phyloP scores from a whole-genome alignment of 2,888 invertebrate genomes.

The Melieria omissa region DNA sequence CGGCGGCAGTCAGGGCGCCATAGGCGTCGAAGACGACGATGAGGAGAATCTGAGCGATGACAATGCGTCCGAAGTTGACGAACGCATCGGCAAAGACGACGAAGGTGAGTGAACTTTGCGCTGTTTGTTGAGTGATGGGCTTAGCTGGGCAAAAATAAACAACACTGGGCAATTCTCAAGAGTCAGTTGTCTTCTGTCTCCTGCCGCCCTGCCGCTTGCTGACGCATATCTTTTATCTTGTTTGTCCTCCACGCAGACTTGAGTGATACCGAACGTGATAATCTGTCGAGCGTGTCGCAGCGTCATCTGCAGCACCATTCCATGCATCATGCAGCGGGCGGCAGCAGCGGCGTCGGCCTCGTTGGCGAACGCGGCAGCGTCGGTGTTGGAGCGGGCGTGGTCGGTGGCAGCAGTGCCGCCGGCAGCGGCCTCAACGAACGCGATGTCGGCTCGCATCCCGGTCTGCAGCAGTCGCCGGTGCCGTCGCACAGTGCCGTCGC shows the following conservation, averaged over 20 bases:
- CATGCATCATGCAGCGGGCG: conserved; percentile 45
- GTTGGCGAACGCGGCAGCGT: conserved; percentile 50
- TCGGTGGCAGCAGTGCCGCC: conserved; percentile 47
- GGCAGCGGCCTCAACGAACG: conserved; percentile 72
- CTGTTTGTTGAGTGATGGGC: background rate
- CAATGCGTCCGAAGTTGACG: conserved; percentile 87
- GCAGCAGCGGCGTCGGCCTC: conserved; percentile 74
- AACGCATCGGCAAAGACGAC: conserved; percentile 67
- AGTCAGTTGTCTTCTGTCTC: conserved; percentile 23
- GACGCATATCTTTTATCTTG: conserved; percentile 27
- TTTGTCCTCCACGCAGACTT: conserved; percentile 51
- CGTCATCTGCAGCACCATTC: conserved; percentile 53
- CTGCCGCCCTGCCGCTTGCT: conserved; percentile 15
- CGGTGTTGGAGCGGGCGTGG: conserved; percentile 52
- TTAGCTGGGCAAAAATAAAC: background rate
- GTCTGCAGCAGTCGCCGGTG: conserved; percentile 61
- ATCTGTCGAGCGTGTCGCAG: conserved; percentile 61
- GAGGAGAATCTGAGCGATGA: conserved; percentile 87
- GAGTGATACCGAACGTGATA: conserved; percentile 65
- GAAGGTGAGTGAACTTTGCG: conserved; percentile 61
- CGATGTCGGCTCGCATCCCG: conserved; percentile 70
- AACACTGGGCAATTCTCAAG: conserved; percentile 27
- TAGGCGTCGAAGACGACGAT: conserved; percentile 67
- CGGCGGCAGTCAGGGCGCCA: conserved; percentile 52
- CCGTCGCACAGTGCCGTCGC: conserved; percentile 47